Evolutionary conservation across 2,888 invertebrate species (phyloP).

Genomic region (Hecatera dysodea): DNA sequence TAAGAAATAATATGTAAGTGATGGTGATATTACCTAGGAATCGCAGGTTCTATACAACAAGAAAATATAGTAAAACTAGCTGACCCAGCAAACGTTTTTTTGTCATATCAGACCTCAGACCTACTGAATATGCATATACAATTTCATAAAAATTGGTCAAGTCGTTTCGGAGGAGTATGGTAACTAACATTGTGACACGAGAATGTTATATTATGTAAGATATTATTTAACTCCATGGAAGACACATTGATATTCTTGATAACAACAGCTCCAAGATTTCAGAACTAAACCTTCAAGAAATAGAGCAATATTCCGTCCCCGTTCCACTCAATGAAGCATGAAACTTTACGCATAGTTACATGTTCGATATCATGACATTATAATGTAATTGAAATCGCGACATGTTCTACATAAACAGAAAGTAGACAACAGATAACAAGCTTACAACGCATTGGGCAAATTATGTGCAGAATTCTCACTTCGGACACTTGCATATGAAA

Average conservation of each 20-base stretch:
- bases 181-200: too few species aligned
- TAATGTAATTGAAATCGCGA: conserved; percentile 54
- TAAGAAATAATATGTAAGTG: not conserved
- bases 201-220: not conserved
- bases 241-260: too few species aligned
- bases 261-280: not conserved
- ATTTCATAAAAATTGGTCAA: too few species aligned
- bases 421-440: conserved; percentile 45
- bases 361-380: conserved; percentile 35
- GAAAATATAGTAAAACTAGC: too few species aligned
- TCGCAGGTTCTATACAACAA: not conserved
- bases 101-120: too few species aligned
- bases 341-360: conserved; percentile 37
- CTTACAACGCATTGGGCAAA: not conserved
- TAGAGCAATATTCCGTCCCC: not conserved
- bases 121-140: too few species aligned
- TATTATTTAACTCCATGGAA: not conserved
- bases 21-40: not conserved
- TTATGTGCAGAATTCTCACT: conserved; percentile 20
- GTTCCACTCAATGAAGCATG: conserved; percentile 35
- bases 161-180: too few species aligned
- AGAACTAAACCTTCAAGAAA: not conserved
- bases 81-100: too few species aligned
- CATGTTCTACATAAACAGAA: conserved; percentile 47
- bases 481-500: too few species aligned